Evolutionary conservation across 2,113 vertebrate species (phyloP).

Genomic region (Campylomormyrus numenius): DNA sequence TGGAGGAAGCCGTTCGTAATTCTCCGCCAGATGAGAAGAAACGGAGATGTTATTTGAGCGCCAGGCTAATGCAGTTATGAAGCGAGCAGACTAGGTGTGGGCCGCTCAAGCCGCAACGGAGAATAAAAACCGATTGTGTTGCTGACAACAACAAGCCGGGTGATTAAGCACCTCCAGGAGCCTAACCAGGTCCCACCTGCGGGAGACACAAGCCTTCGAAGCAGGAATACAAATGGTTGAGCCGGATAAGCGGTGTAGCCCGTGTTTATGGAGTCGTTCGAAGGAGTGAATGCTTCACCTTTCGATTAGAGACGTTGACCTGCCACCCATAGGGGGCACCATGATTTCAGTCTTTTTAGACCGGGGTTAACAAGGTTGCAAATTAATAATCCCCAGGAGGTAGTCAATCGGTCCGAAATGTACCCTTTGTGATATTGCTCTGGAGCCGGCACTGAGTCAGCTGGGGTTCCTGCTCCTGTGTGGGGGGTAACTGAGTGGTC

Average conservation of each 20-base stretch:
- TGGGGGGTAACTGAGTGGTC: neutral
- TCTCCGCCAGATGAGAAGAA: conserved; percentile 30
- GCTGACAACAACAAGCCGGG: conserved; percentile 32
- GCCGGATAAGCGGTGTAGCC: neutral
- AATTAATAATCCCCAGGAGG: neutral
- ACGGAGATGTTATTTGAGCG: conserved; percentile 22
- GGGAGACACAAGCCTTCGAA: conserved; percentile 18
- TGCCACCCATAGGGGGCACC: neutral
- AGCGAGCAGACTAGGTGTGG: conserved; percentile 31
- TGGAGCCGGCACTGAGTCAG: neutral
- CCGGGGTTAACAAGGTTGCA: neutral
- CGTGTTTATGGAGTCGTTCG: neutral
- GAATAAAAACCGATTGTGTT: conserved; percentile 40
- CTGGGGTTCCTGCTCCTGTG: neutral
- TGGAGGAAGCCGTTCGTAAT: conserved; percentile 44
- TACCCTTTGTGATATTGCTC: neutral
- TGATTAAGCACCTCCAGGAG: conserved; percentile 34
- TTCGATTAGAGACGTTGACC: neutral
- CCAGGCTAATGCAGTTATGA: conserved; percentile 36
- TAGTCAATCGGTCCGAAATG: neutral
- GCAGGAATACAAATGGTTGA: neutral
- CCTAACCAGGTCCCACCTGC: conserved; percentile 32
- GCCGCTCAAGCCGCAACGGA: conserved; percentile 34
- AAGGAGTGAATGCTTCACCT: neutral
- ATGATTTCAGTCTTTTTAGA: neutral